Percentiles rank a stretch among this genome's conserved stretches.
Evolutionary conservation across 1,140 invertebrate species (phyloP).

Genomic region (Drosophila punjabiensis): DNA sequence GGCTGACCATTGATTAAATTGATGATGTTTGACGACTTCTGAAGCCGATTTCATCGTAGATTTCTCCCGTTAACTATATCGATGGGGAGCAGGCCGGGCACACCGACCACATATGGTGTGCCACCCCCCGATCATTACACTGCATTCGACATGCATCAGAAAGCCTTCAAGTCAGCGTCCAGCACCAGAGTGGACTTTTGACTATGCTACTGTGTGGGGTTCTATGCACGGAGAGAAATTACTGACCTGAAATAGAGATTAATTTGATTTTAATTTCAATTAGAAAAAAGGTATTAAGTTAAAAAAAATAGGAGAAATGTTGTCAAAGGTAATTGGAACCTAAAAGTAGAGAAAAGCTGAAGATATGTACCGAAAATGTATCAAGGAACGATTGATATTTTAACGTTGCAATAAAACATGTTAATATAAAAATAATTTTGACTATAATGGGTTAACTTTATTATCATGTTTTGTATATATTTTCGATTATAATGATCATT

Average conservation of each 20-base stretch:
- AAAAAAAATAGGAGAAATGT: neutral
- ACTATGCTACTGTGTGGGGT: conserved; percentile 6
- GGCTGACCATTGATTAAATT: conserved; percentile 80
- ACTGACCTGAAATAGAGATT: accelerated
- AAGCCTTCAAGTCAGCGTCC: conserved; percentile 52
- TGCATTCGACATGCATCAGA: conserved; percentile 79
- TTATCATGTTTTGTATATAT: too few relatives aligned
- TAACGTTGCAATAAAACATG: too few relatives aligned
- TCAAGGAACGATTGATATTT: too few relatives aligned
- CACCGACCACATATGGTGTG: conserved; percentile 75
- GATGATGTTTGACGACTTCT: conserved; percentile 85
- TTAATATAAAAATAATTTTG: too few relatives aligned
- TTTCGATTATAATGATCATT: too few relatives aligned
- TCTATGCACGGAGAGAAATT: neutral
- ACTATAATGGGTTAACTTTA: too few relatives aligned
- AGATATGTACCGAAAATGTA: too few relatives aligned
- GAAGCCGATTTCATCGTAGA: conserved; percentile 79
- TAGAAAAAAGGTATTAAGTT: neutral
- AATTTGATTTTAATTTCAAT: too few relatives aligned
- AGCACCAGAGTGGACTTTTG: neutral
- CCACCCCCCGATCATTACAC: conserved; percentile 79
- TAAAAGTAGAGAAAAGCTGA: neutral
- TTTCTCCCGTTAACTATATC: conserved; percentile 52
- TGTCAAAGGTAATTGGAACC: neutral
- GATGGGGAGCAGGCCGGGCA: conserved; percentile 19